Base-by-base conservation (phyloP, 2,113 vertebrate species). In the Ahaetulla prasina region DNA sequence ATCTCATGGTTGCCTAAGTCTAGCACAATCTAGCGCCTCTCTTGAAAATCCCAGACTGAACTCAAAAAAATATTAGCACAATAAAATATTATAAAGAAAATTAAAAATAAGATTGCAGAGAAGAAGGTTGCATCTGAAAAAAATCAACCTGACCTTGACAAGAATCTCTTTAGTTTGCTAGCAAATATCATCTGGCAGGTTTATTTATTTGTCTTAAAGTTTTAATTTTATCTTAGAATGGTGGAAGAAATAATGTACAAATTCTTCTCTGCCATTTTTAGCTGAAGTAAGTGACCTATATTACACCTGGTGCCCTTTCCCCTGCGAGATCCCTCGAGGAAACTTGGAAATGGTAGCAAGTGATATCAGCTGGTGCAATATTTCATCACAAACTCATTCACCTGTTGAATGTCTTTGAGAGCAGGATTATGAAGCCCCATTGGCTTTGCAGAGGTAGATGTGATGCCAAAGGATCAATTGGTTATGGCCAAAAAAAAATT, bases 331-430 rank as follows among this genome's bases (percentile, higher is more conserved):
- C 43, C 88, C 60, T 18, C 23, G 91, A 39, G 8, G 7, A 0
- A 0, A 57, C 55, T 2, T 16, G 2, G 74, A 90, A 89, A 43
- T 25, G 74, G 39, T 7, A 0, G n/a, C n/a, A 10, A 63, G 18
- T 47, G 0, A 0, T 49, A 25, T 35, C 35, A 57, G 54, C 93
- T 90, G 90, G 88, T 90, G 90, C 93, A 91, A 91, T 93, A 89
- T 91, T 93, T 85, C 90, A 86, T 91, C 90, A 89, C 55, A 85
- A 89, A 93, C 49, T 11, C 50, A 85, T 91, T 91, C 68, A 93
- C 68, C 74, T 43, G 7, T 89, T 63, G 68, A 20, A 39, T n/a
- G 50, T 74, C 43, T n/a, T 50, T 60, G 14, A 35, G 74, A 89
- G 88, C 16, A 39, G 85, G 43, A 80, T 47, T 47, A 14, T 60